phyloP scores from a whole-genome alignment of 2,113 vertebrate genomes.

The Cottus gobio region DNA sequence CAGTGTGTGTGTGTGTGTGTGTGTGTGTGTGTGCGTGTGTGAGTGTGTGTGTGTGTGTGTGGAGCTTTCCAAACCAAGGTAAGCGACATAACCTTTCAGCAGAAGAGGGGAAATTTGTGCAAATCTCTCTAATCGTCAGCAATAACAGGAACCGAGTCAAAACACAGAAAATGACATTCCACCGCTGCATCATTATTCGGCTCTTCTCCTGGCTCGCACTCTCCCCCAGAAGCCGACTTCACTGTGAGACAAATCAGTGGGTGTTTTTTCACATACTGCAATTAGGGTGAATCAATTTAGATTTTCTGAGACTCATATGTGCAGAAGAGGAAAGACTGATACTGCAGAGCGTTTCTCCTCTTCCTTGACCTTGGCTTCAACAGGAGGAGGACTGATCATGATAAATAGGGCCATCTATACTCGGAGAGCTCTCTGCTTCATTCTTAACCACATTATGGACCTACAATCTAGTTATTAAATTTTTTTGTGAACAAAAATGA shows the following conservation, averaged over 20 bases:
- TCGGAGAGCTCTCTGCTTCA: not conserved
- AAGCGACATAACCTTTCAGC: conserved; percentile 46
- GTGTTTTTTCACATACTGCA: conserved; percentile 61
- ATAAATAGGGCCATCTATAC: conserved; percentile 31
- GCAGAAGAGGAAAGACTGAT: conserved; percentile 9
- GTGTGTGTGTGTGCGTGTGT: conserved; percentile 20
- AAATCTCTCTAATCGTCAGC: conserved; percentile 52
- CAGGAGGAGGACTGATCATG: conserved; percentile 15
- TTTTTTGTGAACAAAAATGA: not conserved
- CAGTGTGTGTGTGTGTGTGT: conserved; percentile 27
- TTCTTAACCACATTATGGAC: not conserved
- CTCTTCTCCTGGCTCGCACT: conserved; percentile 38
- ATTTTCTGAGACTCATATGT: conserved; percentile 49
- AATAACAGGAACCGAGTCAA: conserved; percentile 46
- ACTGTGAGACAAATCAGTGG: conserved; percentile 58
- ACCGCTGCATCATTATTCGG: conserved; percentile 52
- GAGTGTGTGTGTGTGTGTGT: conserved; percentile 27
- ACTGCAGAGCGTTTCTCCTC: conserved; percentile 26
- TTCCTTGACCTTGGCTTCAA: conserved; percentile 52
- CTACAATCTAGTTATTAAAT: not conserved
- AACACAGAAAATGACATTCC: conserved; percentile 43
- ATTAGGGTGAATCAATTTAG: conserved; percentile 66
- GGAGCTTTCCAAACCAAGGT: conserved; percentile 47
- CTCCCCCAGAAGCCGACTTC: conserved; percentile 39
- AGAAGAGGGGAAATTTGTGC: conserved; percentile 14